Base-by-base conservation (phyloP, 2,797 vertebrate species). In the Champsocephalus gunnari region DNA sequence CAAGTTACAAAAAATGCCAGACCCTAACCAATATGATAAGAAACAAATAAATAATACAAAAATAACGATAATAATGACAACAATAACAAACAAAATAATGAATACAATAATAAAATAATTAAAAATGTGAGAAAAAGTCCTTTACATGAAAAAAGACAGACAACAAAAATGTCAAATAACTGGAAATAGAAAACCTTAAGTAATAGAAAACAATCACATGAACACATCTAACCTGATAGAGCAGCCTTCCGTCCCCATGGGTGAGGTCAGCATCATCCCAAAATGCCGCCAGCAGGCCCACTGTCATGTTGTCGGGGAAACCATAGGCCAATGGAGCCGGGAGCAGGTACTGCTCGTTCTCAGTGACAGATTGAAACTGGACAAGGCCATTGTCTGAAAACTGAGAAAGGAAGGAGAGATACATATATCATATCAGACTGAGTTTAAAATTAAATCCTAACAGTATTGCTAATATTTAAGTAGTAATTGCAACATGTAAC, bases 341-440 rank as follows among this genome's bases (percentile, higher is more conserved):
- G 55, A 95, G 70, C 53, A 95, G 84, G 73, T 89, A 86, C 90
- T 94, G 94, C 79, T 96, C 90, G 44, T 96, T 96, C 75, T 93
- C 91, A 66, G 72, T n/a, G 2, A 78, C 57, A 3, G 90, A 89
- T 43, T 96, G 96, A 83, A 96, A 94, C 75, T 95, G 94, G 75
- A 96, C 80, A 4, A 96, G 89, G 53, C 96, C 96, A 2, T 96
- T 96, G 77, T 96, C 96, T 64, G 96, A 96, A 91, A 96, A 96
- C 96, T 96, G 66, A 61, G 54, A 28, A 71, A 76, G 60, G 19
- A 77, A 71, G 66, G 8, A 17, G 21, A 55, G 21, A 86, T 12
- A 69, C 8, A 70, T 41, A 53, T 13, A 16, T 10, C 4, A 58
- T 49, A 32, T 56, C 11, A 60, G 5, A 64, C 19, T 17, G 6